Evolutionary conservation across 2,797 vertebrate species (phyloP).

Genomic region (Semaprochilodus insignis): DNA sequence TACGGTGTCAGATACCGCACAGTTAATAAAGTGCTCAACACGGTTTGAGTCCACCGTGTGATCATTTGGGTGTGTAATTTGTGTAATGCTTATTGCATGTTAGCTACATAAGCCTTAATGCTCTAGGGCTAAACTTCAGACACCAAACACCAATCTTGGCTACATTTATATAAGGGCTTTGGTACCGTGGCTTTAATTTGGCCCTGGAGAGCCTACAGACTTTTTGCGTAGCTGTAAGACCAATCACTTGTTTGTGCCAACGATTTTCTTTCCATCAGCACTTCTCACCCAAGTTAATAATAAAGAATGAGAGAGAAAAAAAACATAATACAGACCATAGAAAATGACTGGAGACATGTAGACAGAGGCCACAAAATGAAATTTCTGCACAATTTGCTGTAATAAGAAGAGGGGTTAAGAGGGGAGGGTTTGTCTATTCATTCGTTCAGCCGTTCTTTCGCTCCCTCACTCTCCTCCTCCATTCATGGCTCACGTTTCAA

Average conservation of each 20-base stretch:
- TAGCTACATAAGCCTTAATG: no score
- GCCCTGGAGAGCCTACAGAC: background rate
- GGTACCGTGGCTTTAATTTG: background rate
- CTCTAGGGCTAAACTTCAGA: background rate
- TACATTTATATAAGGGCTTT: no score
- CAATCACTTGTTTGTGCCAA: constrained; percentile 5
- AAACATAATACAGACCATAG: background rate
- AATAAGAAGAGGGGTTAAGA: constrained; percentile 60
- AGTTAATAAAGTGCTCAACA: no score
- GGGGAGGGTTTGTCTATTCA: constrained; percentile 37
- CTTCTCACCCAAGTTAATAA: constrained; percentile 26
- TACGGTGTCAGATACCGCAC: no score
- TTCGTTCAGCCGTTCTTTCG: constrained; percentile 4
- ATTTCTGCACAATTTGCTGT: constrained; percentile 78
- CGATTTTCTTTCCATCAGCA: constrained; percentile 5
- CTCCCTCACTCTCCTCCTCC: constrained; percentile 20
- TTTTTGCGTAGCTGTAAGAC: background rate
- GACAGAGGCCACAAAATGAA: constrained; percentile 60
- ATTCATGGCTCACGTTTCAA: constrained; percentile 51
- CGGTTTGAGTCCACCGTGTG: no score
- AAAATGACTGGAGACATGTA: constrained; percentile 54
- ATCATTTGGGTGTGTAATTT: no score
- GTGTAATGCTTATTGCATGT: no score
- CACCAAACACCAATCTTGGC: background rate
- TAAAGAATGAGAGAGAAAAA: constrained; percentile 34